Base-by-base conservation (phyloP, 2,888 invertebrate genomes). In the Meteorus cinctellus region DNA sequence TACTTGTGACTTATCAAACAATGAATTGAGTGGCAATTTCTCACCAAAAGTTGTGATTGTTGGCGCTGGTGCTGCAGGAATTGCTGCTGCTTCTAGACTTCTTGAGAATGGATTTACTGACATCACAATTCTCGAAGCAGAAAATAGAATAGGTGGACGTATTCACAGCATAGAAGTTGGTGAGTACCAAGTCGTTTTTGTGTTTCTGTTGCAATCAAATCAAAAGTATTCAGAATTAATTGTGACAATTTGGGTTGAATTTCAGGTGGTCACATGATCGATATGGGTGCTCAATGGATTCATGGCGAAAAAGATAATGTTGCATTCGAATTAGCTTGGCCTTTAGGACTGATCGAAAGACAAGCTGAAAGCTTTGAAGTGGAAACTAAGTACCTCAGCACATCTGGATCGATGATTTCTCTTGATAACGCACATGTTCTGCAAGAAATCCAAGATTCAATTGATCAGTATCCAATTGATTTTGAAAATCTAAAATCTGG, bases 31-130 rank as follows among this genome's bases (percentile, higher is more conserved):
- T 6, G 36, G 66, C 31, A 68, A 75, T 6, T 16, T 29, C 2
- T 36, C 62, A 36, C 75, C 79, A 27, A 65, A n/a, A 36, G n/a
- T 65, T 5, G 16, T 65, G 27, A 90, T 93, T 62, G 86, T 93
- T 69, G 93, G 93, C 45, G 92, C 91, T 29, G 92, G 92, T 14
- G 88, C 91, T 31, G 86, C 92, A 8, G 92, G 92, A 24, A 89
- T 92, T 63, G 91, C 92, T 1, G 91, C 92, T 16, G 92, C 91
- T 0, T 86, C 90, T 1, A 89, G 87, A 80, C 85, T 92, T 4
- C 77, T 90, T 1, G 88, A 91, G 79, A 89, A 90, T 83, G 90
- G 90, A 24, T 86, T 91, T 45, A 81, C 84, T 12, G 86, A 92
- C 79, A 80, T 93, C 6, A 89, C 86, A 6, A 87, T 93, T 74